Evolutionary conservation across 2,888 invertebrate genomes (phyloP), one percentile per base, ranked within the genome.

Genomic region (Periphyllus acericola): DNA sequence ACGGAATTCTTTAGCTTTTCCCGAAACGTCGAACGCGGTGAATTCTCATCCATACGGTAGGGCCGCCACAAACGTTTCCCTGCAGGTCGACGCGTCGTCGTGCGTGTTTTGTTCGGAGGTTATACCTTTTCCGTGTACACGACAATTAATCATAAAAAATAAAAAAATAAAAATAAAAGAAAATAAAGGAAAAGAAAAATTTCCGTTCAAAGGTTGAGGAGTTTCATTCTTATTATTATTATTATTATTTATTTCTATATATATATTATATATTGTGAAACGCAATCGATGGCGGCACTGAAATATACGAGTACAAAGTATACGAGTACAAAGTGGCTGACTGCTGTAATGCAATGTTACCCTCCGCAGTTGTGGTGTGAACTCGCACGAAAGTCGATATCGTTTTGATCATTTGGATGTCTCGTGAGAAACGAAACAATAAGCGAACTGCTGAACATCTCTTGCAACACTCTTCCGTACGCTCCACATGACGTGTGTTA

Each of bases 1-100:
- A 86, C 79, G 86, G 36, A 71, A 79, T 79, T 78, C 79, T 86
- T 86, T 34, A n/a, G 71, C 79, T 86, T 79, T 79, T 66, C 19
- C 36, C 17, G 25, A 79, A 72, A 55, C 79, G 86, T 86, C 85
- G 71, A 79, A 86, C 72, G 25, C 25, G 14, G 72, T 25, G 32
- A 82, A 71, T 82, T 60, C 46, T 46, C 75, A 21, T 75, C 55
- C 32, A 40, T 60, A 25, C 76, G 76, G 72, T 17, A n/a, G n/a
- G 34, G 75, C 60, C 60, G 55, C 2, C 11, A 40, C 60, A n/a
- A 75, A 40, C 71, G 81, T 68, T 21, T 79, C 60, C 25, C 79
- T 46, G 46, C 46, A 60, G 60, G 55, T 60, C 34, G 25, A 25
- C 36, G n/a, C 60, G 29, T 11, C 14, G 29, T 14, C 68, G 71